Evolutionary conservation across 1,140 invertebrate genomes (phyloP).

Genomic region (Belonocnema kinseyi): DNA sequence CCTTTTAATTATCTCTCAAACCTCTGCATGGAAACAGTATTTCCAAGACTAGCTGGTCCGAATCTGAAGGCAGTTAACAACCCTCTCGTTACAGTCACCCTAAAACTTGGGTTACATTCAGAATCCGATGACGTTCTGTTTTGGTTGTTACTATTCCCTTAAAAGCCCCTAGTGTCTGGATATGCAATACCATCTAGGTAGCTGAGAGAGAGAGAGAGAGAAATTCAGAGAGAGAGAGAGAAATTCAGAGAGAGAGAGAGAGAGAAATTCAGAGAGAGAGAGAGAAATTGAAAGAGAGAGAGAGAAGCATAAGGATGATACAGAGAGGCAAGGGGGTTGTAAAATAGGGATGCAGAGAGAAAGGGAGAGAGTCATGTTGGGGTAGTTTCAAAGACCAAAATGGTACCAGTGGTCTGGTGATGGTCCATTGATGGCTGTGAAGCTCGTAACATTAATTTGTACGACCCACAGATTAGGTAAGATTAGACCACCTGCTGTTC

Average conservation of each 20-base stretch:
- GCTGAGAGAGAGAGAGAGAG: slow-evolving; percentile 17
- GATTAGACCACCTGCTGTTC: slow-evolving; percentile 46
- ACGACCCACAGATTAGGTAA: slow-evolving; percentile 55
- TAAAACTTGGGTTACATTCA: slow-evolving; percentile 39
- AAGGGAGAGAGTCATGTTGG: slow-evolving; percentile 40
- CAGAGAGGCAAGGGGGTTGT: slow-evolving; percentile 23
- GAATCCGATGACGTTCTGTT: slow-evolving; percentile 35
- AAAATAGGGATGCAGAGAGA: slow-evolving; percentile 38
- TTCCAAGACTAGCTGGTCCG: slow-evolving; percentile 51
- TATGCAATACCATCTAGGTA: slow-evolving; percentile 44
- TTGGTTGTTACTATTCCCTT: slow-evolving; percentile 41
- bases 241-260: slow-evolving; percentile 23
- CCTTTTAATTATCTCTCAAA: slow-evolving; percentile 25
- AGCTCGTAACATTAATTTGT: slow-evolving; percentile 65
- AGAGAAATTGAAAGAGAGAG: slow-evolving; percentile 23
- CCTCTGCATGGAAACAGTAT: slow-evolving; percentile 43
- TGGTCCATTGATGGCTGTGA: slow-evolving; percentile 58
- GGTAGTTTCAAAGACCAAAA: slow-evolving; percentile 54
- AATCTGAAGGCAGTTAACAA: slow-evolving; percentile 68
- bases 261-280: slow-evolving; percentile 4
- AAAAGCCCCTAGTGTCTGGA: slow-evolving; percentile 40
- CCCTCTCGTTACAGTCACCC: slow-evolving; percentile 67
- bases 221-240: slow-evolving; percentile 15
- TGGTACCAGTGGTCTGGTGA: slow-evolving; percentile 52
- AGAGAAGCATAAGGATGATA: not conserved